Evolutionary conservation across 1,140 invertebrate species (phyloP).

Genomic region (Drosophila funebris): DNA sequence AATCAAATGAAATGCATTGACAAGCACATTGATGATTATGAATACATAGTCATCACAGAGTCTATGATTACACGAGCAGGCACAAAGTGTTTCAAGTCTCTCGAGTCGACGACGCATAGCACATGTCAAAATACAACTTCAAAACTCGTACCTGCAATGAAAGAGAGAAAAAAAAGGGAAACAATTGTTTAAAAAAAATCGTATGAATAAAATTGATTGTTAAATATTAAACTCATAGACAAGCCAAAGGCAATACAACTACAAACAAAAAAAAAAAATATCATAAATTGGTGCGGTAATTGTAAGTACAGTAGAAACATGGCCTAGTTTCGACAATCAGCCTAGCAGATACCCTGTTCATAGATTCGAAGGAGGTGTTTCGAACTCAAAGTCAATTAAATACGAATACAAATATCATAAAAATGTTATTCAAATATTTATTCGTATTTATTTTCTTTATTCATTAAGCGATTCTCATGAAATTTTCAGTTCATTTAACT

Average conservation of each 20-base stretch:
- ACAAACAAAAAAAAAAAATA: conserved; percentile 18
- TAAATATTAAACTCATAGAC: conserved; percentile 18
- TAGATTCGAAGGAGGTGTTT: neutral
- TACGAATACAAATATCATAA: no score
- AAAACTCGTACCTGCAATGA: conserved; percentile 46
- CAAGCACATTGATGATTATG: conserved; percentile 28
- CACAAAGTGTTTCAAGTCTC: conserved; percentile 5
- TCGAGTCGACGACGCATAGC: neutral
- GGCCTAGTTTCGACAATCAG: neutral
- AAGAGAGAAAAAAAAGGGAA: conserved; percentile 1
- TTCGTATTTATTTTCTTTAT: no score
- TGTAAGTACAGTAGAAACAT: neutral
- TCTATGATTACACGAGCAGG: conserved; percentile 23
- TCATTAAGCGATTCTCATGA: no score
- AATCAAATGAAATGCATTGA: conserved; percentile 43
- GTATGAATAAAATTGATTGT: conserved; percentile 33
- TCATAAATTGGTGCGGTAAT: conserved; percentile 27
- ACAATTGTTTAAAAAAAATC: neutral
- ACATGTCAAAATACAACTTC: conserved; percentile 11
- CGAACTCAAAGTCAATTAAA: neutral
- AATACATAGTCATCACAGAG: conserved; percentile 1
- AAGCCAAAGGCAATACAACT: no score
- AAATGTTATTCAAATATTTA: no score
- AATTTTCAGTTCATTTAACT: no score
- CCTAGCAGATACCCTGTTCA: neutral